Conservation (phyloP, 2,888 invertebrate species). For the Pseudococcus viburni region DNA sequence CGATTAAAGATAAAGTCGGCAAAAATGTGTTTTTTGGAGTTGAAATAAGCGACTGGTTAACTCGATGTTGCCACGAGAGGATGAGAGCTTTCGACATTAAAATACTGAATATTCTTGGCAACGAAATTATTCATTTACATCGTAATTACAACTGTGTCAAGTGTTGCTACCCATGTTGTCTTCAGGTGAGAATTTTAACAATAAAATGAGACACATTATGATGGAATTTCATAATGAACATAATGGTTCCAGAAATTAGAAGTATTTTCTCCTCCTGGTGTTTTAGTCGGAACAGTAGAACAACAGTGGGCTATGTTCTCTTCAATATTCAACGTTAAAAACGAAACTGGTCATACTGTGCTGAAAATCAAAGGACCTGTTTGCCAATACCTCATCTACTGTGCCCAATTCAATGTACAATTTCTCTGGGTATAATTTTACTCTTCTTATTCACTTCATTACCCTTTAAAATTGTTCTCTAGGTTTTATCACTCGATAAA, state of each 20-base stretch:
- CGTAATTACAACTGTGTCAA: conserved; percentile 84
- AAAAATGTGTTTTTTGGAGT: conserved; percentile 86
- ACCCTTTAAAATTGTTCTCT: too few species aligned
- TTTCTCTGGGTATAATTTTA: too few species aligned
- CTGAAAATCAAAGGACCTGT: too few species aligned
- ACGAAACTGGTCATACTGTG: too few species aligned
- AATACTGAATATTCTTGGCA: conserved; percentile 84
- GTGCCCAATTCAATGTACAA: too few species aligned
- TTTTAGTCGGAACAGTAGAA: conserved; percentile 79
- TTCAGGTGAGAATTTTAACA: conserved; percentile 74
- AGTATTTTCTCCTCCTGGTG: conserved; percentile 82
- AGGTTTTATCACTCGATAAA: too few species aligned
- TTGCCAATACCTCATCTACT: too few species aligned
- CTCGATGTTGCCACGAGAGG: conserved; percentile 85
- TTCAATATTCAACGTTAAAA: too few species aligned
- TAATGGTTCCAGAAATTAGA: conserved; percentile 78
- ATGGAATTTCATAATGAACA: too few species aligned
- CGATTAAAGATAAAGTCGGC: conserved; percentile 83
- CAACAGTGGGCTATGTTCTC: conserved; percentile 71
- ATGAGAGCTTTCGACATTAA: conserved; percentile 89
- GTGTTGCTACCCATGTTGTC: conserved; percentile 91
- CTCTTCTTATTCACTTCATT: too few species aligned
- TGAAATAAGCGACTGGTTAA: conserved; percentile 88
- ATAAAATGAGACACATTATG: conserved; percentile 35
- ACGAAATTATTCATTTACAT: conserved; percentile 88